These are phyloP conservation scores for Drosophila parvula DNA, from an alignment of 1,140 invertebrate species.

Conservation along the genomic window DNA sequence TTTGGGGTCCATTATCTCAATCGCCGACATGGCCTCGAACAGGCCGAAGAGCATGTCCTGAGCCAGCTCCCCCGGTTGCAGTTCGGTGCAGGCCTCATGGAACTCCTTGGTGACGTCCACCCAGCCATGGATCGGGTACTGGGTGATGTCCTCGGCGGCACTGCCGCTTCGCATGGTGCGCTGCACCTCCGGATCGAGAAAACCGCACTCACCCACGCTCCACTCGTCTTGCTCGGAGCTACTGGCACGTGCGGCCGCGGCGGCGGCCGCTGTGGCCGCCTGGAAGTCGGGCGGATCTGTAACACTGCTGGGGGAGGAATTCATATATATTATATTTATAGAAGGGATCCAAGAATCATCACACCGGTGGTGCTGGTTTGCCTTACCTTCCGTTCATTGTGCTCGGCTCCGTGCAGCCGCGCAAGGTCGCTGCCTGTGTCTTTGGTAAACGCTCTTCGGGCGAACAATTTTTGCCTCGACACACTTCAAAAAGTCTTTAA, in stretches of 20 bases:
- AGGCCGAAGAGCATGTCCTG: constrained; percentile 96
- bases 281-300: constrained; percentile 64
- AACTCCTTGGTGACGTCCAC: constrained; percentile 90
- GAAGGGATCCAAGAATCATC: background rate
- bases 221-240: constrained; percentile 61
- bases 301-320: constrained; percentile 13
- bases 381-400: constrained; percentile 41
- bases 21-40: constrained; percentile 99
- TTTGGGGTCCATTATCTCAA: constrained; percentile 99
- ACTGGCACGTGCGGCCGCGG: constrained; percentile 58
- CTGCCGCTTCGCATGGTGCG: constrained; percentile 61
- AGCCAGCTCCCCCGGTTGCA: constrained; percentile 94
- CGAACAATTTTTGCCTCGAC: constrained; percentile 10
- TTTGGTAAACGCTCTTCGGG: background rate
- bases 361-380: constrained; percentile 7
- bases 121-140: constrained; percentile 85
- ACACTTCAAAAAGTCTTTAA: constrained; percentile 14
- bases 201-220: constrained; percentile 66
- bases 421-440: background rate
- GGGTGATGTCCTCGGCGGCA: constrained; percentile 71
- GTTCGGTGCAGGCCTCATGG: constrained; percentile 88
- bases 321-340: background rate
- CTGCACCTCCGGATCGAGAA: constrained; percentile 67
- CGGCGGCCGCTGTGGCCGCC: constrained; percentile 68
- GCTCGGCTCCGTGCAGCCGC: background rate